Evolutionary conservation across 2,113 vertebrate genomes (phyloP), one percentile per base, ranked within the genome.

Genomic region (Rhegmatorhina hoffmannsi): DNA sequence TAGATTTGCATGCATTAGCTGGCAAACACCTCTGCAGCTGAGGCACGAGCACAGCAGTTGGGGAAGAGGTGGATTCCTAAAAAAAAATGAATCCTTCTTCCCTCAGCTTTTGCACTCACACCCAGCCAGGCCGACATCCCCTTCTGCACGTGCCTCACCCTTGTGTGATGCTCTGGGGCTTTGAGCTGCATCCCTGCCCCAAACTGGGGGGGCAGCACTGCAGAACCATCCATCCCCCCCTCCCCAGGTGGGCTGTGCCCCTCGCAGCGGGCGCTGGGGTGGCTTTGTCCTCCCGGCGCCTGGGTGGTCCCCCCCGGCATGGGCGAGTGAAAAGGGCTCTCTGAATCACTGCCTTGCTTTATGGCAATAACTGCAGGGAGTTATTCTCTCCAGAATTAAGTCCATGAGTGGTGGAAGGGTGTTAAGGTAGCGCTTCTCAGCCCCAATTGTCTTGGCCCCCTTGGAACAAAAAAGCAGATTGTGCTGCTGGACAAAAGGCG

Each of bases 361-460:
- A 94, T 83, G 68, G 93, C 90, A 78, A 93, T 89, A 94, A 90
- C 95, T 86, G 94, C 93, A 1, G 96, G 97, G 96, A 97, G 96
- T 96, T 95, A 89, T 97, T 97, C 96, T 96, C 7, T 82, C 55
- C 79, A 31, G 95, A 92, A 67, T 94, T 94, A 96, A 97, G 92
- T 78, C 92, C 84, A 55, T 89, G 95, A 44, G 90, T 15, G 43
- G 62, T 95, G 95, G 95, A 91, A 90, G 96, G 49, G 89, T 8
- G 44, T 91, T 84, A 90, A 97, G 96, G 92, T 96, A 83, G 92
- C 8, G 13, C 91, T 58, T 40, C 25, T 18, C 89, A 58, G 96
- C 90, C 90, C 89, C 87, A 55, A 92, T 97, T 95, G 70, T 97
- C 95, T 91, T 26, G 90, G 81, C 87, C 64, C 33, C 33, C 84